Conservation (phyloP, 2,888 invertebrate species). For the Cloeon dipterum region DNA sequence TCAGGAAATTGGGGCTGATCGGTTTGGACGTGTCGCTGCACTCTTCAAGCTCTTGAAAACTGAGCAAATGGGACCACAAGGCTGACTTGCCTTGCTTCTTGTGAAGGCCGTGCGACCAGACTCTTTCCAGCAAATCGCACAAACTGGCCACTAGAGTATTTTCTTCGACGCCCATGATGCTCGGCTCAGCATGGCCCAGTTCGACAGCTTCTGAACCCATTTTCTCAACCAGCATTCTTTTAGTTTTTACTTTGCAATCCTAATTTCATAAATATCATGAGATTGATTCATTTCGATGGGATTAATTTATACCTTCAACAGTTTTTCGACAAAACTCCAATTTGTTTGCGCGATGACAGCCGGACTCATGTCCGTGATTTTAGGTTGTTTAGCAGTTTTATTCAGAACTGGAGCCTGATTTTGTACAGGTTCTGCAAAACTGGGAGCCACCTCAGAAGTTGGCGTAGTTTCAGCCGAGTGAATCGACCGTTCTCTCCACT, state of each 20-base stretch:
- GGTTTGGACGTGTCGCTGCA: conserved; percentile 28
- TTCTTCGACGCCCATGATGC: conserved; percentile 63
- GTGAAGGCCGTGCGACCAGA: conserved; percentile 94
- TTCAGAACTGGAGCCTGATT: conserved; percentile 3
- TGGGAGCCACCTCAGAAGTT: neutral
- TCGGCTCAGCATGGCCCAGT: conserved; percentile 63
- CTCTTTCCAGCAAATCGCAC: conserved; percentile 87
- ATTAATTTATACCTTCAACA: conserved; percentile 50
- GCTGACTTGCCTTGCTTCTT: conserved; percentile 94
- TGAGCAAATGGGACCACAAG: conserved; percentile 83
- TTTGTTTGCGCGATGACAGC: conserved; percentile 89
- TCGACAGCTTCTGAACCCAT: conserved; percentile 95
- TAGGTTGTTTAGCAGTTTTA: conserved; percentile 15
- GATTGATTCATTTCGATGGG: conserved; percentile 4
- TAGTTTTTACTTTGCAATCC: conserved; percentile 88
- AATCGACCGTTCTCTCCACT: neutral
- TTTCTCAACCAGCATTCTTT: conserved; percentile 96
- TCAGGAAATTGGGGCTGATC: conserved; percentile 32
- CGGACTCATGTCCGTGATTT: conserved; percentile 46
- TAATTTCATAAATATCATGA: conserved; percentile 14
- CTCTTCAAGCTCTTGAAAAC: conserved; percentile 69
- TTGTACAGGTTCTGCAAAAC: neutral
- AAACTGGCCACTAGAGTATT: conserved; percentile 94
- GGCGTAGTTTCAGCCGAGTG: neutral
- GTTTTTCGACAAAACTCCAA: conserved; percentile 92